Evolutionary conservation across 2,797 vertebrate species (phyloP), one percentile per base, ranked within the genome.

Genomic region (Falco columbarius): DNA sequence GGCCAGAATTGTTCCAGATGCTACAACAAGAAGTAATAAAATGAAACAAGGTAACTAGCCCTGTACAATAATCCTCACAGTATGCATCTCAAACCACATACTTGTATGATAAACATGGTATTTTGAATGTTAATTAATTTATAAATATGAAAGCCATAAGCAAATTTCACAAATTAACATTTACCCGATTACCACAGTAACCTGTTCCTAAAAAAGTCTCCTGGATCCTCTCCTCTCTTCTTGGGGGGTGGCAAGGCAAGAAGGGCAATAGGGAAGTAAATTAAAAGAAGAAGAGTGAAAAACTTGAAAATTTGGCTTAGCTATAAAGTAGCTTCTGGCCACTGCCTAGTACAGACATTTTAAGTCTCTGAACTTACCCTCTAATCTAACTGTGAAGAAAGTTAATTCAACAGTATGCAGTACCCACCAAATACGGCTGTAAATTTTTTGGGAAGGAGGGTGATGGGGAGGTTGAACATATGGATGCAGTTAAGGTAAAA

Each of bases 401-500:
- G 90, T 95, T 96, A 98, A 98, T 97, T 98, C 93, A 98, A 63
- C 86, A 96, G 63, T 76, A 95, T 77, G 93, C 81, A 96, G 85
- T 92, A 96, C 97, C 93, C 66, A 97, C 91, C 92, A 97, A 97
- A 95, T 89, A 97, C 85, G 77, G 97, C 84, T 98, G 96, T 97
- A 98, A 98, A 97, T 96, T 98, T 98, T 96, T 97, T 16, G 91
- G 80, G 68, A 96, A 95, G 95, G 81, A 86, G 90, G 87, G 95
- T 82, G 97, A 94, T 94, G 96, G 95, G 95, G 95, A 97, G 79
- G 95, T 95, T 97, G 95, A 98, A 98, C 98, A 98, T 97, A 97
- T 98, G 98, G 97, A 98, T 96, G 93, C 94, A 97, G 97, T 98
- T 98, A 98, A 97, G 97, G 95, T 97, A 98, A 98, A 98, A 97